Evolutionary conservation across 2,888 invertebrate species (phyloP), one percentile per base, ranked within the genome.

Genomic region (Brenthis daphne): DNA sequence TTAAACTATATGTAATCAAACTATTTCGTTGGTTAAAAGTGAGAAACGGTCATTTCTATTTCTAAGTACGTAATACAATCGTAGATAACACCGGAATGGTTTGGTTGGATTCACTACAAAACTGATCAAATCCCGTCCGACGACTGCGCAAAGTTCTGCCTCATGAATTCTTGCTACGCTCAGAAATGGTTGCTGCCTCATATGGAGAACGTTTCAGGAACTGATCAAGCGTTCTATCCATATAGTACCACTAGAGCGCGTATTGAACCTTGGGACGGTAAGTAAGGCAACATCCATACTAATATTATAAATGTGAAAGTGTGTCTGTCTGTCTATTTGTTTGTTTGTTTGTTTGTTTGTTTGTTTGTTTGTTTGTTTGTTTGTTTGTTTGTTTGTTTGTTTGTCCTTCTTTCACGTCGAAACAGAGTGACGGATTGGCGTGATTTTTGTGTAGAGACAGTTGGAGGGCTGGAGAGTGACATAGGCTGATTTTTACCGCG

Each of bases 41-140:
- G 12, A 1, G 6, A 13, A 13, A 57, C 13, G 16, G 11, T 4
- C 29, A 13, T 55, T 55, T 20, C 12, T 24, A 12, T 29, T 29
- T 11, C 16, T 20, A 8, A 29, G 20, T 20, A 8, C 1, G 20
- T 56, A 24, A 13, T 29, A 29, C 33, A 14, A 8, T 37, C 37
- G 8, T 96, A 98, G 94, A 95, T 99, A 57, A 96, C 99, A 0
- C 94, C 99, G 0, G 98, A 99, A 85, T 99, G 99, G 99, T 98
- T 85, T 84, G 97, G 98, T 47, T 99, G 99, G 99, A 93, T 99
- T 80, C 99, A 99, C 87, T 97, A 99, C 88, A 98, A 98, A 87
- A 94, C 94, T 0, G 93, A 93, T 72, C 76, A 76, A 1, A 71
- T 86, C 1, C 92, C 91, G 1, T 72, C 72, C 60, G 81, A 87